Evolutionary conservation across 2,797 vertebrate genomes (phyloP).

Genomic region (Phataginus tetradactyla): DNA sequence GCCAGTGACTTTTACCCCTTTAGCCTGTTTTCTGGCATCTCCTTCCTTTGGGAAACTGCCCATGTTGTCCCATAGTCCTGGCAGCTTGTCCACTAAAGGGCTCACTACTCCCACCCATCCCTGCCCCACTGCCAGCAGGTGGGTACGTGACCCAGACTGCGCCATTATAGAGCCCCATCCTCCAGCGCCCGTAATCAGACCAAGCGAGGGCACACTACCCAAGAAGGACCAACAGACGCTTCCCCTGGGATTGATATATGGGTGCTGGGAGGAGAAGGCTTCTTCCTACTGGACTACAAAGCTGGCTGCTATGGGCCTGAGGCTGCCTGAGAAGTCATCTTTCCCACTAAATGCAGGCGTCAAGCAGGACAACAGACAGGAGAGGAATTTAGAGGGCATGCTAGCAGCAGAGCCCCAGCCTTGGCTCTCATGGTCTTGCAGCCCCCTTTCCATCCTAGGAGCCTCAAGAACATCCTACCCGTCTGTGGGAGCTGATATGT

Average conservation of each 20-base stretch:
- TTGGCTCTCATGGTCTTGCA: background rate
- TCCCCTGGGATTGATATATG: background rate
- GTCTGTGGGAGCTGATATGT: background rate
- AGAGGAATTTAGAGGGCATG: background rate
- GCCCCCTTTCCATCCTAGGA: background rate
- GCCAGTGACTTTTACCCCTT: background rate
- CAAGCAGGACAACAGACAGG: background rate
- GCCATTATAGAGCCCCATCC: background rate
- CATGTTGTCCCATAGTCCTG: background rate
- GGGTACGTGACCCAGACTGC: background rate
- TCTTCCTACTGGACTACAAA: background rate
- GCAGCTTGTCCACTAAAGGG: background rate
- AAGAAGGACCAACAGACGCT: background rate
- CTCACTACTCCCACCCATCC: background rate
- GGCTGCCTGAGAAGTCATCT: background rate
- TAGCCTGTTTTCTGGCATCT: background rate
- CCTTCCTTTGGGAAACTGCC: slow-evolving; percentile 40
- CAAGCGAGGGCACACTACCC: background rate
- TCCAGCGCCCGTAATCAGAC: background rate
- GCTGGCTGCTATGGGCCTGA: background rate
- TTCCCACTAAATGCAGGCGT: background rate
- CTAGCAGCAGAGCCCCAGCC: background rate
- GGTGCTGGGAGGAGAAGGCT: background rate
- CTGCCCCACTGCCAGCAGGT: background rate
- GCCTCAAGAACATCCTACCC: background rate